Conservation (phyloP, 2,797 vertebrate species). For the Lithobates pipiens region DNA sequence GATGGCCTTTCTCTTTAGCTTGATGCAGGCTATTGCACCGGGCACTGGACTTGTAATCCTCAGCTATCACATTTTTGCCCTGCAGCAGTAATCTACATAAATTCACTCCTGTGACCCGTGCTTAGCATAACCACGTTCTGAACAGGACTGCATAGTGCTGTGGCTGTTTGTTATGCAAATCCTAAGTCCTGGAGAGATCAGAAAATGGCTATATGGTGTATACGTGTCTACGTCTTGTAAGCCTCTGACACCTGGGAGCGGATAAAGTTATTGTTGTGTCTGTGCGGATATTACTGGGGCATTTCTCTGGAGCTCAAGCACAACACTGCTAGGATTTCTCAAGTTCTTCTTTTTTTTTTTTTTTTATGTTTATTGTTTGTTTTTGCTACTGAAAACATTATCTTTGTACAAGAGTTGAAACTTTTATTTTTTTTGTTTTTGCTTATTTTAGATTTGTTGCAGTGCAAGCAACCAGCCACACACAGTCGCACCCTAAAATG, state of each 20-base stretch:
- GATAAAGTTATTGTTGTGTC: slow-evolving; percentile 2
- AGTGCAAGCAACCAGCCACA: slow-evolving; percentile 38
- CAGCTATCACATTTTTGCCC: slow-evolving; percentile 42
- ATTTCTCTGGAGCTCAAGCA: not conserved
- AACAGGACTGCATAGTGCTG: slow-evolving; percentile 11
- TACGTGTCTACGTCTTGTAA: not conserved
- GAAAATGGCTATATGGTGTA: slow-evolving; percentile 17
- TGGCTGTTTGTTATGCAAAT: slow-evolving; percentile 35
- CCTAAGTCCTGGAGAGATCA: slow-evolving; percentile 26
- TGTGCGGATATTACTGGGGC: not conserved
- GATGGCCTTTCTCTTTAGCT: slow-evolving; percentile 12
- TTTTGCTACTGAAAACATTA: not conserved
- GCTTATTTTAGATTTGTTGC: slow-evolving; percentile 39
- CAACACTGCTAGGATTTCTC: not conserved
- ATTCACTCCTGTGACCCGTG: slow-evolving; percentile 37
- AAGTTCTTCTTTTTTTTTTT: not conserved
- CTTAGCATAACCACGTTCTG: slow-evolving; percentile 9
- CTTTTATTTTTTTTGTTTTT: not conserved
- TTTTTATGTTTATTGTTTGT: slow-evolving; percentile 21
- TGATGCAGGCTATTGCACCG: slow-evolving; percentile 10
- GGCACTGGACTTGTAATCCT: slow-evolving; percentile 37
- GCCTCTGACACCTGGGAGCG: slow-evolving; percentile 21
- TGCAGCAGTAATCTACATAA: slow-evolving; percentile 42
- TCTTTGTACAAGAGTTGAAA: not conserved
- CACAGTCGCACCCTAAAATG: slow-evolving; percentile 39